Percentiles rank a stretch among this genome's conserved stretches.
phyloP scores from a whole-genome alignment of 1,140 invertebrate genomes.

The Ptiloglossa arizonensis region DNA sequence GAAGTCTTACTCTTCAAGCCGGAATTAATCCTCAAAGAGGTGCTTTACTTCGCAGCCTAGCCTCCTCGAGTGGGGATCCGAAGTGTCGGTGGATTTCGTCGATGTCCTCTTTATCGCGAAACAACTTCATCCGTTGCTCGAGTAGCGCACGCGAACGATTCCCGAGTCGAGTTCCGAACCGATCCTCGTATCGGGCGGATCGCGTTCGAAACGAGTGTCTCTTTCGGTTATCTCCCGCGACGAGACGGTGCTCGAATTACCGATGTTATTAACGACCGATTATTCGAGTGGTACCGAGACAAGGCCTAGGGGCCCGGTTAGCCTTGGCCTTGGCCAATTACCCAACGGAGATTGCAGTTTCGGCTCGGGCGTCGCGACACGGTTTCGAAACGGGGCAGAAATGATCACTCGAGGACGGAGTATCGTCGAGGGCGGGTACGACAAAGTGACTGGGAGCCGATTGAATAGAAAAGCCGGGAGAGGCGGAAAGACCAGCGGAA shows the following conservation, averaged over 20 bases:
- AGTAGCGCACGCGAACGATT: no score
- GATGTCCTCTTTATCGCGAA: no score
- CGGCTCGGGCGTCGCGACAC: not conserved
- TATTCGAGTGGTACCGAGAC: not conserved
- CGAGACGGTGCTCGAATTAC: constrained; percentile 28
- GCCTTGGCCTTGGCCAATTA: constrained; percentile 25
- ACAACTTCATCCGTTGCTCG: no score
- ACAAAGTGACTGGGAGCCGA: constrained; percentile 30
- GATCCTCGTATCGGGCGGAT: no score
- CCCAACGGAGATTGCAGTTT: not conserved
- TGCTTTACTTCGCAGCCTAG: no score
- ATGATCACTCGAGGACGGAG: not conserved
- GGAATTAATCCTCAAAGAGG: no score
- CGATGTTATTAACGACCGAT: constrained; percentile 35
- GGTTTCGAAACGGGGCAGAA: not conserved
- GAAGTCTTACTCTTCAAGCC: no score
- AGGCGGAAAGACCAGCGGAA: not conserved
- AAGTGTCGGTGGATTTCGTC: no score
- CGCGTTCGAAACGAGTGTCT: constrained; percentile 19
- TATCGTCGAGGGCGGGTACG: not conserved
- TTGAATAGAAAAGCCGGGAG: constrained; percentile 5
- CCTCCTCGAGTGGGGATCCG: no score
- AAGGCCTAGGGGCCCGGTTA: not conserved
- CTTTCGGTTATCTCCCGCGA: constrained; percentile 17
- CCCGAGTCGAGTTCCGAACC: no score